Evolutionary conservation across 2,888 invertebrate genomes (phyloP).

Genomic region (Lottia gigantea): DNA sequence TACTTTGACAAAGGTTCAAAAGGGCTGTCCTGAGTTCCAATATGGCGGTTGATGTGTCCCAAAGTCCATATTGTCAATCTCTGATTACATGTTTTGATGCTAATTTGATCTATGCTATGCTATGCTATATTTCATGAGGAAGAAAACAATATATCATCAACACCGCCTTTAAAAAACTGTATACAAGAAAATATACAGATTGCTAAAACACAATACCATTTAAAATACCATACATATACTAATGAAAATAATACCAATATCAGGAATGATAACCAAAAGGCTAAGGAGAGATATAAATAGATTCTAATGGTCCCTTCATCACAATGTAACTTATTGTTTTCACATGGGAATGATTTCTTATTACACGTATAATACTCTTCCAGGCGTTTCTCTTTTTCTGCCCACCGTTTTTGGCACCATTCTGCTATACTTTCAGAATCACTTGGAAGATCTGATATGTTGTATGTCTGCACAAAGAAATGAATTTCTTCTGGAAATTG

Average conservation of each 20-base stretch:
- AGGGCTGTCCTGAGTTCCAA: too few species aligned
- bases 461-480: constrained; percentile 76
- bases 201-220: constrained; percentile 33
- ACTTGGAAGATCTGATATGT: constrained; percentile 39
- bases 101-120: too few species aligned
- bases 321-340: constrained; percentile 9
- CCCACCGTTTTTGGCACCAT: constrained; percentile 68
- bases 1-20: too few species aligned
- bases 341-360: constrained; percentile 28
- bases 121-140: too few species aligned
- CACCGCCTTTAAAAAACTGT: constrained; percentile 29
- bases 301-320: constrained; percentile 12
- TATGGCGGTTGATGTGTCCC: too few species aligned
- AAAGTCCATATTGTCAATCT: too few species aligned
- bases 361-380: constrained; percentile 41
- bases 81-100: too few species aligned
- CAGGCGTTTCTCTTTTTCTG: constrained; percentile 66
- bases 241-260: constrained; percentile 29
- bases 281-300: constrained; percentile 26
- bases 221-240: constrained; percentile 34
- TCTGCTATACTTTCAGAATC: constrained; percentile 37
- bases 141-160: constrained; percentile 27
- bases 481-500: constrained; percentile 81
- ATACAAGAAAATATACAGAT: constrained; percentile 26
- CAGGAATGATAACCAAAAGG: constrained; percentile 44